Conservation (phyloP, 2,113 vertebrate species). For the Corvus hawaiiensis region DNA sequence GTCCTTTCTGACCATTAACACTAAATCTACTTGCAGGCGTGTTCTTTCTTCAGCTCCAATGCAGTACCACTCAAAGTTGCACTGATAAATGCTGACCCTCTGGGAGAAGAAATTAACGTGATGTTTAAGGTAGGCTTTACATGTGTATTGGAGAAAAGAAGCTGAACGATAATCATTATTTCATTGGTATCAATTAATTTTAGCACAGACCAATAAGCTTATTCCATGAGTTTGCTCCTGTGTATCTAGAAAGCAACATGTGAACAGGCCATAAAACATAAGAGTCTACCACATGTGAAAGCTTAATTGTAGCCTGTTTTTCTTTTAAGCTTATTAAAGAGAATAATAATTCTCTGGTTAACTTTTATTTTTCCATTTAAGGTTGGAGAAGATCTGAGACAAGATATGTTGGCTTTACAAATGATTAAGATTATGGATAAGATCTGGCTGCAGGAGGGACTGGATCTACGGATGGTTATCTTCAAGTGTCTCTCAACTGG, state of each 20-base stretch:
- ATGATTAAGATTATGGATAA: slow-evolving; percentile 99
- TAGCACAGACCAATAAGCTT: not conserved
- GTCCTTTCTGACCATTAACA: not conserved
- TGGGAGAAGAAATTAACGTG: slow-evolving; percentile 96
- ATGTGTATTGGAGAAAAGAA: not conserved
- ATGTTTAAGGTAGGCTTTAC: slow-evolving; percentile 91
- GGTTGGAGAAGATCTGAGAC: slow-evolving; percentile 96
- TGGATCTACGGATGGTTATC: slow-evolving; percentile 95
- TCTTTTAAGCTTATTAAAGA: not conserved
- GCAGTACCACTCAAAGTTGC: slow-evolving; percentile 92
- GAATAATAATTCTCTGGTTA: not conserved
- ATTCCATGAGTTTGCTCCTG: not conserved
- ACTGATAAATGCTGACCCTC: slow-evolving; percentile 89
- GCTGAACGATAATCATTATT: not conserved
- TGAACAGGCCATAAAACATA: not conserved
- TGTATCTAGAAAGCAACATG: not conserved
- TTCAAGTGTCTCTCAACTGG: slow-evolving; percentile 98
- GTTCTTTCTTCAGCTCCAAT: slow-evolving; percentile 99
- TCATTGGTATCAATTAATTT: not conserved
- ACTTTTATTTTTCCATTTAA: slow-evolving; percentile 47
- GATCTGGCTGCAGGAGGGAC: slow-evolving; percentile 95
- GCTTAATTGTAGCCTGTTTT: not conserved
- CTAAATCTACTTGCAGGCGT: slow-evolving; percentile 79
- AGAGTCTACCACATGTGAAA: not conserved
- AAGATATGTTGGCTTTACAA: slow-evolving; percentile 98